Conservation (phyloP, 1,140 invertebrate species). For the Oryzaephilus surinamensis region DNA sequence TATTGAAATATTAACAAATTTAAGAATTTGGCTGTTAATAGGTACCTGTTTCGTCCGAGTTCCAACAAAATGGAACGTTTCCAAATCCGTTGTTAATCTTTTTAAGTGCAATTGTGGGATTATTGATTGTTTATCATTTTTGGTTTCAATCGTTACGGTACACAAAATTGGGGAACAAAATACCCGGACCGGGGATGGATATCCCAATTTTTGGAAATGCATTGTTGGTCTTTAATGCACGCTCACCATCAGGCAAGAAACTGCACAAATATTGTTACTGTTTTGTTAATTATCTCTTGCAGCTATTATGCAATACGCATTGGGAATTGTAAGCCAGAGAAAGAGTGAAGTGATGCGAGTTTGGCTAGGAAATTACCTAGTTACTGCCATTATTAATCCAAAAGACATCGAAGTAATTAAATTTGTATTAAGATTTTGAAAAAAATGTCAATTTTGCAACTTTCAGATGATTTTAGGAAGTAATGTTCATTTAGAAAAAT, state of each 20-base stretch:
- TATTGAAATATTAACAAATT: too few relatives aligned
- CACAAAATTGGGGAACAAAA: conserved; percentile 13
- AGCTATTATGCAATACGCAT: conserved; percentile 8
- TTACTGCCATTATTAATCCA: conserved; percentile 53
- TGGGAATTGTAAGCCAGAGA: neutral
- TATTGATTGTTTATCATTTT: conserved; percentile 13
- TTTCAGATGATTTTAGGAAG: conserved; percentile 23
- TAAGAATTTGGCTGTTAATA: too few relatives aligned
- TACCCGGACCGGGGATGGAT: conserved; percentile 9
- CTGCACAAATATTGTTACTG: neutral
- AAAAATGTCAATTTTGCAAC: neutral
- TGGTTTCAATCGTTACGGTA: conserved; percentile 15
- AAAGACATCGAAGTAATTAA: conserved; percentile 56
- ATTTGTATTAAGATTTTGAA: neutral
- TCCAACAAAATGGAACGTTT: too few relatives aligned
- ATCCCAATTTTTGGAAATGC: conserved; percentile 16
- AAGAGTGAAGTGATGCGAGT: conserved; percentile 9
- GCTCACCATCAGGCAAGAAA: conserved; percentile 9
- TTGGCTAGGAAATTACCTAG: conserved; percentile 54
- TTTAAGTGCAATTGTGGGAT: conserved; percentile 4
- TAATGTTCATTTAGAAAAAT: conserved; percentile 48
- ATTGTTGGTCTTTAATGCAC: conserved; percentile 8
- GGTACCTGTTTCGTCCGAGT: too few relatives aligned
- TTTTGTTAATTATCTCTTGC: conserved; percentile 3
- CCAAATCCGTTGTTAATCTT: neutral